Conservation (phyloP, 1,140 invertebrate species). For the Cydia strobilella region DNA sequence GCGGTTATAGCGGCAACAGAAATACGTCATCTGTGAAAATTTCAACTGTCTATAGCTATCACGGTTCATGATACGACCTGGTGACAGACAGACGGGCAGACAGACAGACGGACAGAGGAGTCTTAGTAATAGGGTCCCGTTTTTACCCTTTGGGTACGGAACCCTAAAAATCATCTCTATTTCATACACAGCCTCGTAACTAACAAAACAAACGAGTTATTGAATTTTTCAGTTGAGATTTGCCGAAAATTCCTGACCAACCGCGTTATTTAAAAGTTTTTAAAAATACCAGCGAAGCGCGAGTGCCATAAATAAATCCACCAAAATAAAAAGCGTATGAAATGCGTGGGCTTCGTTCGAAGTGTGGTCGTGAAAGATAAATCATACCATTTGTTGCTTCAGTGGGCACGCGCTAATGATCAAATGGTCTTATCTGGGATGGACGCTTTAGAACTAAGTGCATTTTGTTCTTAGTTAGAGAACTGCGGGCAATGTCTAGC, state of each 20-base stretch:
- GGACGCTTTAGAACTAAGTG: background rate
- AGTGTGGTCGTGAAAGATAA: slow-evolving; percentile 1
- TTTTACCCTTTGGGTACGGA: no score
- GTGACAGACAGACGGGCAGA: no score
- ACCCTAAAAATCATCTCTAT: background rate
- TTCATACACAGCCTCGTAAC: background rate
- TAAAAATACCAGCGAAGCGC: background rate
- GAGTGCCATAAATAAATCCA: background rate
- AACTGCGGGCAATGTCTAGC: slow-evolving; percentile 7
- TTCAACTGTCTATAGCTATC: no score
- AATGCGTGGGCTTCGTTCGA: slow-evolving; percentile 16
- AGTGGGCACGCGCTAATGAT: background rate
- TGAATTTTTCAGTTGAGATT: background rate
- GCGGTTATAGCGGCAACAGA: no score
- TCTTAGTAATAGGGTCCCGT: no score
- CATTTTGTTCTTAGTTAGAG: background rate
- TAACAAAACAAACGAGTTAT: background rate
- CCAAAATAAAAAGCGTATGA: slow-evolving; percentile 1
- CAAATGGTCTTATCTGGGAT: background rate
- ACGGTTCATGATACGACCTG: no score
- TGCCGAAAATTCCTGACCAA: background rate
- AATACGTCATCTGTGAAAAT: no score
- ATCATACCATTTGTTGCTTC: slow-evolving; percentile 23
- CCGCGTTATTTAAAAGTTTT: background rate
- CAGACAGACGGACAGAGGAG: no score